phyloP scores from a whole-genome alignment of 2,888 invertebrate genomes.

The Carcina quercana region DNA sequence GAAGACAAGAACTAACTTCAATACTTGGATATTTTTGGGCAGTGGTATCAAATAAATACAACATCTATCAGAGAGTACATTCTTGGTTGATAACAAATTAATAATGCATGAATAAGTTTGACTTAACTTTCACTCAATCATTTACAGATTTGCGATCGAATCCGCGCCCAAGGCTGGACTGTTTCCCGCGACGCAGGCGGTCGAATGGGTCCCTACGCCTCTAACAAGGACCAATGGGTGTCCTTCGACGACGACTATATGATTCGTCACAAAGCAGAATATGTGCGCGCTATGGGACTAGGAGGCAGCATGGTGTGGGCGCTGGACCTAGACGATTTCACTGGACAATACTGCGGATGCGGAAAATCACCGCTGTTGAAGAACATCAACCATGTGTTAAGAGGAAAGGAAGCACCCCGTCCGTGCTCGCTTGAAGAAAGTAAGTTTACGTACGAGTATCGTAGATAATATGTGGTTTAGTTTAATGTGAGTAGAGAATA shows the following conservation, averaged over 20 bases:
- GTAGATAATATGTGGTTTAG: background rate
- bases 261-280: conserved; percentile 88
- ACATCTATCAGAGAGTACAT: no score
- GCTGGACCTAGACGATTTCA: conserved; percentile 90
- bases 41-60: no score
- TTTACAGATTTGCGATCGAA: conserved; percentile 84
- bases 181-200: conserved; percentile 85
- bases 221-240: conserved; percentile 91
- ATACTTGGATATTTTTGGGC: no score
- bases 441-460: conserved; percentile 26
- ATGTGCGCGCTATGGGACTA: conserved; percentile 83
- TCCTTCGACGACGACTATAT: conserved; percentile 92
- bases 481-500: background rate
- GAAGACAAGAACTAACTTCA: background rate
- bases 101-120: no score
- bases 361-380: conserved; percentile 86
- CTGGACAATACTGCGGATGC: conserved; percentile 82
- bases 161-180: conserved; percentile 83
- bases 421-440: conserved; percentile 52
- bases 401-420: conserved; percentile 80
- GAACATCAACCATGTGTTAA: conserved; percentile 86
- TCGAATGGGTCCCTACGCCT: conserved; percentile 92
- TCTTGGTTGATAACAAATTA: no score
- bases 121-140: background rate
- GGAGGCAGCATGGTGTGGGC: conserved; percentile 95